Evolutionary conservation across 1,140 invertebrate genomes (phyloP), one percentile per base, ranked within the genome.

Genomic region (Trypoxylus dichotomus): DNA sequence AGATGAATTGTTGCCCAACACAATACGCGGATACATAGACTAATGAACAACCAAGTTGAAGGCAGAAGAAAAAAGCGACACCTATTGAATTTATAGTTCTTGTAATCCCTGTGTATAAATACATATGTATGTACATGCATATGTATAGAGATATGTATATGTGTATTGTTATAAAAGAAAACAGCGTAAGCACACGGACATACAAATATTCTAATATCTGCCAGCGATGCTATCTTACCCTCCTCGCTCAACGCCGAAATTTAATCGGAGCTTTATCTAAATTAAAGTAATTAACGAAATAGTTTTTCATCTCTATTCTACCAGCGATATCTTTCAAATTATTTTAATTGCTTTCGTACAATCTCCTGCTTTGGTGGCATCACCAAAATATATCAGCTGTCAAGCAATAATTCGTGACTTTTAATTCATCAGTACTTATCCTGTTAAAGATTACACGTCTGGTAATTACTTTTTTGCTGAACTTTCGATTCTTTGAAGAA

Each of bases 21-120:
- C 60, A 68, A 68, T 68, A 24, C 19, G 1, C 21, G 24, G 24
- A 68, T 68, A 68, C 21, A 68, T 24, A 24, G 13, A 29, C 60
- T 24, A 68, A 68, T 24, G 27, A 29, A 29, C 19, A 29, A 29
- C 24, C 7, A 68, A 68, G 13, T 29, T 27, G 60, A 27, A 68
- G 27, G 60, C 24, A 68, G 60, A 68, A 29, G 21, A 58, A 68
- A 68, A 24, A 29, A 68, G 60, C 21, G 24, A 68, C 60, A 68
- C 24, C 60, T 68, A 68, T 68, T 68, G 60, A 68, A 68, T 68
- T 68, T 68, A 27, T 68, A 68, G 60, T 68, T 24, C 60, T 68
- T 13, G 60, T 68, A 68, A 68, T 68, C 60, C 25, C 11, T 27
- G 24, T 68, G 60, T 25, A 29, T 15, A 21, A 2, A 2, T 24